These are phyloP conservation scores for Synanceia verrucosa DNA, from an alignment of 2,797 vertebrate genomes.

Conservation along the genomic window DNA sequence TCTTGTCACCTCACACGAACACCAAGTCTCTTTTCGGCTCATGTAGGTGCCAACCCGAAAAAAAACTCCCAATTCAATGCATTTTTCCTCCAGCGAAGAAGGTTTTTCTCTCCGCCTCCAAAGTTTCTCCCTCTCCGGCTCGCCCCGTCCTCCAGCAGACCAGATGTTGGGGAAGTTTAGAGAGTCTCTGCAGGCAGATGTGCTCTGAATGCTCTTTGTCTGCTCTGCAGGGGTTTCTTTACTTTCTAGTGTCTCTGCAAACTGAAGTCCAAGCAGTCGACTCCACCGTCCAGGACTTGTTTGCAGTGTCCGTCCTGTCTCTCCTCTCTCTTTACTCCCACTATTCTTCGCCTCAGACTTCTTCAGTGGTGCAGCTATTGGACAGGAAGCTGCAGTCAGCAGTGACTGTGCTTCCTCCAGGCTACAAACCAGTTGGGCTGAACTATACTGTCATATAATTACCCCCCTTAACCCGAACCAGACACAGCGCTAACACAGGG, in stretches of 20 bases:
- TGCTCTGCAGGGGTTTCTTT: constrained; percentile 26
- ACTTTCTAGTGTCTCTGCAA: constrained; percentile 7
- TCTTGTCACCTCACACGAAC: constrained; percentile 30
- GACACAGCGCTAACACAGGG: constrained; percentile 60
- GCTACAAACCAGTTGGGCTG: constrained; percentile 78
- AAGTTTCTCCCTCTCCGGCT: constrained; percentile 60
- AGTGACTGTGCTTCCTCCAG: constrained; percentile 84
- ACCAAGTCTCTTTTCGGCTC: constrained; percentile 15
- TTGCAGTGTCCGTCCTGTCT: constrained; percentile 37
- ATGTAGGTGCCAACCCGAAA: constrained; percentile 17
- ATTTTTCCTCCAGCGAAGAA: constrained; percentile 53
- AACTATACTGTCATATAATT: constrained; percentile 79
- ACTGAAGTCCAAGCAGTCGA: constrained; percentile 5
- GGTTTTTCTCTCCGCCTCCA: constrained; percentile 69
- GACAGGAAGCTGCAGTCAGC: constrained; percentile 84
- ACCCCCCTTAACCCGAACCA: constrained; percentile 75
- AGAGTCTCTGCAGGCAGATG: constrained; percentile 44
- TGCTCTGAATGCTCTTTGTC: constrained; percentile 43
- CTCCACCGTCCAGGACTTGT: constrained; percentile 3
- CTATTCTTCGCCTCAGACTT: constrained; percentile 58
- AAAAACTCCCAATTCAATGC: constrained; percentile 51
- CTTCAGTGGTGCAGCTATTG: constrained; percentile 67
- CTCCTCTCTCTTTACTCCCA: constrained; percentile 57
- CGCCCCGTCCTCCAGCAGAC: constrained; percentile 68
- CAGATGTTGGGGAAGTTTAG: constrained; percentile 67